These are phyloP conservation scores for Ectemnius continuus DNA, from an alignment of 2,888 invertebrate species.

Conservation along the genomic window DNA sequence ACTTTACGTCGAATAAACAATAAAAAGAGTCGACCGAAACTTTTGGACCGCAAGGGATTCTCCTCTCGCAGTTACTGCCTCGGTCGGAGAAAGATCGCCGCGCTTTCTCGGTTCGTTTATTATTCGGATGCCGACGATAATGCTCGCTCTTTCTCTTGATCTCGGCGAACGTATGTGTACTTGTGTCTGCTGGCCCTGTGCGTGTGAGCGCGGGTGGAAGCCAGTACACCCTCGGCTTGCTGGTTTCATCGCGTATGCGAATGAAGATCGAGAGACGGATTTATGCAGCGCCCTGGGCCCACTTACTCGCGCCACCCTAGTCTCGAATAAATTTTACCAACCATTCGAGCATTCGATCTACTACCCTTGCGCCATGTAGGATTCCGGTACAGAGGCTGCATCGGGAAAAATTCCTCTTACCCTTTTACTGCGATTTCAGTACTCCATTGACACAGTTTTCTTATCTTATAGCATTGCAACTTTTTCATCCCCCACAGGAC, in stretches of 20 bases:
- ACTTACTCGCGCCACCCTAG: not conserved
- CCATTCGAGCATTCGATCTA: too few species aligned
- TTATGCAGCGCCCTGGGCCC: conserved; percentile 6
- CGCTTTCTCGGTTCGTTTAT: conserved; percentile 74
- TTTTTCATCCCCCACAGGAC: too few species aligned
- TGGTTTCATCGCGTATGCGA: not conserved
- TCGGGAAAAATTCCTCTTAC: too few species aligned
- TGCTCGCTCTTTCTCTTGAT: not conserved
- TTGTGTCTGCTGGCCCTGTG: not conserved
- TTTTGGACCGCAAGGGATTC: conserved; percentile 57
- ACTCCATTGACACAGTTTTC: too few species aligned
- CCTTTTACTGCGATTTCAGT: too few species aligned
- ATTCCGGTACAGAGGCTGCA: too few species aligned
- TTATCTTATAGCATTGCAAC: too few species aligned
- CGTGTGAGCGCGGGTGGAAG: not conserved
- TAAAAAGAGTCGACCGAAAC: conserved; percentile 62
- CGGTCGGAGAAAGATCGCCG: conserved; percentile 51
- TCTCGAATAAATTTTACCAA: not conserved
- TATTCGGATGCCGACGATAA: conserved; percentile 63
- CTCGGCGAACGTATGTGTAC: too few species aligned
- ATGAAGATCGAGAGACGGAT: conserved; percentile 6
- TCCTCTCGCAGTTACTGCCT: not conserved
- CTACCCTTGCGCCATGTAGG: too few species aligned
- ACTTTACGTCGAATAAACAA: conserved; percentile 66
- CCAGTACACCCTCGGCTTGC: not conserved